phyloP scores from a whole-genome alignment of 2,113 vertebrate genomes.

The Hippocampus comes region DNA sequence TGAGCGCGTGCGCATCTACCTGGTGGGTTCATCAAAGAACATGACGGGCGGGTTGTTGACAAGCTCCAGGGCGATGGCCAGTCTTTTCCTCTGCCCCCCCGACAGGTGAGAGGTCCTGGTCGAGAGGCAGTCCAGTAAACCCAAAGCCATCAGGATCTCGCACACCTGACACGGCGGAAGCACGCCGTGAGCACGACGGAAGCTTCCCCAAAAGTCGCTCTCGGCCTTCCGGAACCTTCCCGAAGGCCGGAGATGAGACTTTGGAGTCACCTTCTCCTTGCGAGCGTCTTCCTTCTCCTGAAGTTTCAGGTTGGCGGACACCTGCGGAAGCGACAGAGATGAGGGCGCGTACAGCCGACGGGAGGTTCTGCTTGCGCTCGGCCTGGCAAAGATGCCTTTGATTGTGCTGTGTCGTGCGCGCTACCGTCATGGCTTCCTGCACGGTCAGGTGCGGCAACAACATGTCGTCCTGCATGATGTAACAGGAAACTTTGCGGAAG shows the following conservation, averaged over 20 bases:
- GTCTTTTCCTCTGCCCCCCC: constrained; percentile 88
- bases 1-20: constrained; percentile 65
- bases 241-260: too few species aligned
- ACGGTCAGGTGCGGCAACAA: constrained; percentile 89
- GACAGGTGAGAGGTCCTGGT: constrained; percentile 89
- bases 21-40: constrained; percentile 98
- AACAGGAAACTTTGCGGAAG: constrained; percentile 97
- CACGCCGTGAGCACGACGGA: background rate
- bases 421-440: constrained; percentile 93
- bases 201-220: constrained; percentile 18
- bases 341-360: too few species aligned
- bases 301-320: constrained; percentile 92
- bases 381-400: too few species aligned
- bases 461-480: constrained; percentile 99
- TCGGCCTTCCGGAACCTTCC: too few species aligned
- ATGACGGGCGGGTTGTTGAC: constrained; percentile 97
- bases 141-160: constrained; percentile 90
- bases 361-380: background rate
- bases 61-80: constrained; percentile 93
- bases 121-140: constrained; percentile 84
- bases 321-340: constrained; percentile 63
- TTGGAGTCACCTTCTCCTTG: constrained; percentile 83
- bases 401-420: too few species aligned
- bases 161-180: constrained; percentile 73
- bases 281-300: constrained; percentile 90